Evolutionary conservation across 2,888 invertebrate species (phyloP).

Genomic region (Parnassius smintheus): DNA sequence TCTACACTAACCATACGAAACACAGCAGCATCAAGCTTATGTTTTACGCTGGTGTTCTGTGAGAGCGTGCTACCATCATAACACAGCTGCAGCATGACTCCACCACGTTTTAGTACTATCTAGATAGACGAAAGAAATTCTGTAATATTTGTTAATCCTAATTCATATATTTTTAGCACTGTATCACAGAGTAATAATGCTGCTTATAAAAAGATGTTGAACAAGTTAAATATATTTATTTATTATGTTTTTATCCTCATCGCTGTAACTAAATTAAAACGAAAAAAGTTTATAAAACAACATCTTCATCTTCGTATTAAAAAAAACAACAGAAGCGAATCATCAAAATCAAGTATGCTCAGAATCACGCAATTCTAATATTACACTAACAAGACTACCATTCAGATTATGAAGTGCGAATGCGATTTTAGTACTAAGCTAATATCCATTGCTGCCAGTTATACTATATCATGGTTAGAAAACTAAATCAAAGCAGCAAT

Average conservation of each 20-base stretch:
- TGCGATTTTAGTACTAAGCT: conserved; percentile 2
- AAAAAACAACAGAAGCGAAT: conserved; percentile 15
- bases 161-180: too few species aligned
- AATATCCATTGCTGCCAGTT: conserved; percentile 5
- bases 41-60: too few species aligned
- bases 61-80: too few species aligned
- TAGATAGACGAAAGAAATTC: too few species aligned
- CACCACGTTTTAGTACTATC: too few species aligned
- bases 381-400: background rate
- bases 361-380: conserved; percentile 9
- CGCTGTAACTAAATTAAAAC: conserved; percentile 4
- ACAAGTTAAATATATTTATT: background rate
- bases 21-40: too few species aligned
- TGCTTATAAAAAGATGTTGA: too few species aligned
- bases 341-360: conserved; percentile 6
- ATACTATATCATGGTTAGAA: background rate
- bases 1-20: too few species aligned
- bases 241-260: background rate
- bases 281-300: conserved; percentile 19
- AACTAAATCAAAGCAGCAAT: conserved; percentile 15
- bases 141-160: too few species aligned
- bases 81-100: too few species aligned
- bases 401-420: conserved; percentile 2
- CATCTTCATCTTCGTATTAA: conserved; percentile 2
- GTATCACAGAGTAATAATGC: too few species aligned